Evolutionary conservation across 2,113 vertebrate species (phyloP), one percentile per base, ranked within the genome.

Genomic region (Genyomyrus donnyi): DNA sequence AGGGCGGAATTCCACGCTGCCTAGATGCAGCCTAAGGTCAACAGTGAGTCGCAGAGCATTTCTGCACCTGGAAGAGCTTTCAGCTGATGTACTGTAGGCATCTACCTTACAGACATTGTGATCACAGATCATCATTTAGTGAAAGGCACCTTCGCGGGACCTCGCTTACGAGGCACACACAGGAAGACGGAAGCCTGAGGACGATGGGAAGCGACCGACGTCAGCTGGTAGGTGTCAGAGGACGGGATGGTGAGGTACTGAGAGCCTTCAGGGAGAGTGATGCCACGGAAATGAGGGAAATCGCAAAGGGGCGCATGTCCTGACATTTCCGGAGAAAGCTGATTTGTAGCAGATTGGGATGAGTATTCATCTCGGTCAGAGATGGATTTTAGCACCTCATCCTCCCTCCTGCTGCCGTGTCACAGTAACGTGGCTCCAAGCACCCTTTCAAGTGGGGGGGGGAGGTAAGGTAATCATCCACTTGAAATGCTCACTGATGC

Each of bases 181-280:
- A 85, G 89, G 35, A 84, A 19, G 85, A 70, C 52, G 48, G 85
- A 48, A 84, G 80, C 42, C 77, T 89, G 74, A 89, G 89, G 89
- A 89, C 62, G 70, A 85, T 77, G 19, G 56, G 49, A 53, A 89
- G 46, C 21, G 74, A 89, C 85, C 89, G 70, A 91, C 70, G 89
- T 92, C 87, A 88, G 85, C 46, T 3, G 13, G 62, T 88, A 86
- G 90, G 62, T 70, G 85, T 90, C 90, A 89, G 87, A 17, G 62
- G 85, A 85, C 88, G 87, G 87, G 90, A 87, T 88, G 21, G 53
- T 6, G 50, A 62, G 35, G 42, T 7, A 10, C 17, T 19, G 77
- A 39, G 77, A 39, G 77, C 19, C 8, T 85, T 42, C 42, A 4
- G 7, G 17, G 35, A 10, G 31, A 84, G 19, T 10, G 17, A 84